Evolutionary conservation across 2,113 vertebrate genomes (phyloP), one percentile per base, ranked within the genome.

Genomic region (Diglossa brunneiventris): DNA sequence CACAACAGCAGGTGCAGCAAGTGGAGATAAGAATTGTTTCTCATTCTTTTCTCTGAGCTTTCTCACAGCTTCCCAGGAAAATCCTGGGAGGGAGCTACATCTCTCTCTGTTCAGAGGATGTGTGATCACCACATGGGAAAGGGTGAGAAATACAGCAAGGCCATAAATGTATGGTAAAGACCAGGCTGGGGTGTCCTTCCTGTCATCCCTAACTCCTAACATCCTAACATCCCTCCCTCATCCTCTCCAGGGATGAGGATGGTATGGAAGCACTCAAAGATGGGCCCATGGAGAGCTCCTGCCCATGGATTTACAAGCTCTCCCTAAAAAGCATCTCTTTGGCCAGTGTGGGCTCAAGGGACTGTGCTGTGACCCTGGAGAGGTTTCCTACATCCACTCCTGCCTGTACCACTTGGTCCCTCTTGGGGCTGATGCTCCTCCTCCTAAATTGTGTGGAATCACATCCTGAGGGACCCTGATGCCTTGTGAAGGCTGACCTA

Each of bases 401-500:
- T 67, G 37, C 42, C 75, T 31, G 11, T 8, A 24, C 17, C 50
- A 63, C n/a, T 8, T 42, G 42, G 23, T 9, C 15, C 39, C 37
- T 50, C 46, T 10, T 4, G 66, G 33, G 23, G 47, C 9, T 53
- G 69, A 19, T 21, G 17, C 24, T 16, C 5, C 27, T 19, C 4
- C 0, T 0, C 33, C 6, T 41, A 23, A 20, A n/a, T 12, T 7
- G 9, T 19, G 2, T 41, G 44, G 22, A 64, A 76, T 68, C 26
- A 42, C 26, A 41, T 28, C 26, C 37, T 62, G 59, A 28, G 59
- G 17, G 59, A 28, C 26, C 26, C 23, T 61, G n/a, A 18, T 37
- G 58, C 23, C 23, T 61, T 61, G 58, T 2, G n/a, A 17, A 61
- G 15, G n/a, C 58, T 37, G n/a, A 37, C 15, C n/a, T 37, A 26